Percentiles rank a stretch among this genome's conserved stretches.
Conservation (phyloP, 2,113 vertebrate species). For the Cavia aperea region DNA sequence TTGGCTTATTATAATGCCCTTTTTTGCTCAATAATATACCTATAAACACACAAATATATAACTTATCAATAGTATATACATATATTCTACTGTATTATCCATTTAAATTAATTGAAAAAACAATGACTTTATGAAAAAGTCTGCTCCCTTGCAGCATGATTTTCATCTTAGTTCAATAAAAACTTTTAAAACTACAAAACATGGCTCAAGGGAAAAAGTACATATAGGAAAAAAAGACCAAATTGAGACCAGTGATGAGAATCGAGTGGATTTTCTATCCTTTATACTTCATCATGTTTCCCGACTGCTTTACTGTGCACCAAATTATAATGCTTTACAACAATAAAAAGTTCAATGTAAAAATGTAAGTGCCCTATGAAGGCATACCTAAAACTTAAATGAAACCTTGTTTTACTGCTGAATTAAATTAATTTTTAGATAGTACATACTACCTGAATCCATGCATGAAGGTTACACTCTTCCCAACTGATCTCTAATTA, state of each 20-base stretch:
- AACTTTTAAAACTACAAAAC: neutral
- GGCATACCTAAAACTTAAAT: slow-evolving; percentile 26
- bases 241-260: neutral
- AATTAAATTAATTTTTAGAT: slow-evolving; percentile 24
- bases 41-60: neutral
- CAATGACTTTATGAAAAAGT: neutral
- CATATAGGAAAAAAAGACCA: slow-evolving; percentile 5
- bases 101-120: slow-evolving; percentile 14
- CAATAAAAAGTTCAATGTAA: neutral
- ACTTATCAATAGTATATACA: neutral
- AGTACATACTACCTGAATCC: neutral
- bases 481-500: slow-evolving; percentile 24
- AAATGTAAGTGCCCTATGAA: slow-evolving; percentile 24
- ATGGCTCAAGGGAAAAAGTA: neutral
- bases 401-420: slow-evolving; percentile 13
- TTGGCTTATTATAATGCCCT: neutral
- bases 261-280: slow-evolving; percentile 1
- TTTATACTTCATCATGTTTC: neutral
- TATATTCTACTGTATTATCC: neutral
- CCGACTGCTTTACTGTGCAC: neutral
- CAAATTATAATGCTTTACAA: neutral
- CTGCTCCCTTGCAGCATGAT: neutral
- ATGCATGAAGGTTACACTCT: slow-evolving; percentile 3
- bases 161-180: slow-evolving; percentile 43
- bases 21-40: neutral